phyloP scores from a whole-genome alignment of 2,888 invertebrate genomes.

The Chymomyza caudatula region DNA sequence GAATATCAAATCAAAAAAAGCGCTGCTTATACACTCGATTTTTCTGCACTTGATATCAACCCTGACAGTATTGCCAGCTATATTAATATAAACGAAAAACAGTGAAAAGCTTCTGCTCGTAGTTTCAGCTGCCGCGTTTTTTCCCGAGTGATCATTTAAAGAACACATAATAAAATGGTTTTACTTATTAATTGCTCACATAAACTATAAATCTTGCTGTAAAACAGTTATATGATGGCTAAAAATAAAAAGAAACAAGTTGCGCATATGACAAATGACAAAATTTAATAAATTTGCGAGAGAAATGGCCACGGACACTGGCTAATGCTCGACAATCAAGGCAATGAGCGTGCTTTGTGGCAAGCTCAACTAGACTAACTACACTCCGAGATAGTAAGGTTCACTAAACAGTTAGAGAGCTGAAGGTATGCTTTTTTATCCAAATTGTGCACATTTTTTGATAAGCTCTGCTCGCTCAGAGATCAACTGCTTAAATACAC shows the following conservation, averaged over 20 bases:
- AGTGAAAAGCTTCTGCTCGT: not conserved
- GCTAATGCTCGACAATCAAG: constrained; percentile 12
- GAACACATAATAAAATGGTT: not conserved
- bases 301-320: not conserved
- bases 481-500: constrained; percentile 20
- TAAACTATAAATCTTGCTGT: not conserved
- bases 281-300: constrained; percentile 4
- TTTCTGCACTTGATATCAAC: not conserved
- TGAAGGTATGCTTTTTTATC: constrained; percentile 22
- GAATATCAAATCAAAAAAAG: not conserved
- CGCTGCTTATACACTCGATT: not conserved
- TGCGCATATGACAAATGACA: constrained; percentile 11
- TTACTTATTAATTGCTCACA: not conserved
- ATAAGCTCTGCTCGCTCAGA: constrained; percentile 38
- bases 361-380: constrained; percentile 19
- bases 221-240: not conserved
- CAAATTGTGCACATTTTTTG: constrained; percentile 19
- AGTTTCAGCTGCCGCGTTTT: not conserved
- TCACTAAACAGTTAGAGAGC: constrained; percentile 13
- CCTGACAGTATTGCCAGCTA: not conserved
- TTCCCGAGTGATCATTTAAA: not conserved
- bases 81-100: not conserved
- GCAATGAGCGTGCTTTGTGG: constrained; percentile 18
- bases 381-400: constrained; percentile 11
- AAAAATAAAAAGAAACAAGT: not conserved